Percentiles rank a stretch among this genome's conserved stretches.
phyloP scores from a whole-genome alignment of 92 coral and sea anemone species.

The Isaurus tuberculatus region DNA sequence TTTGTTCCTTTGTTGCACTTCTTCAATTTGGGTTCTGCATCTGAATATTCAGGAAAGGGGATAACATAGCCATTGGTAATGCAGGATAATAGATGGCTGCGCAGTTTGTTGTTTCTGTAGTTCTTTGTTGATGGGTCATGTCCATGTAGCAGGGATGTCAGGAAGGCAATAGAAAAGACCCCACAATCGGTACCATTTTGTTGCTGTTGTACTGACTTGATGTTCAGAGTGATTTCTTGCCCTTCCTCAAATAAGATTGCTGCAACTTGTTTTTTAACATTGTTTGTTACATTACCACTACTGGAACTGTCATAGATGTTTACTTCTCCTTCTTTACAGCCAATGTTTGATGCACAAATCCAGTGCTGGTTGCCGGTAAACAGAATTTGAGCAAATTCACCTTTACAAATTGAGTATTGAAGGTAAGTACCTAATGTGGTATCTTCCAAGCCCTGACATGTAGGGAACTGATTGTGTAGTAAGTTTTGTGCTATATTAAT shows the following conservation, averaged over 20 bases:
- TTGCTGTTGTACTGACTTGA: slow-evolving; percentile 51
- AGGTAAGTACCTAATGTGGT: slow-evolving; percentile 42
- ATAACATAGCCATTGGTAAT: slow-evolving; percentile 1
- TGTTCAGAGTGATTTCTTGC: slow-evolving; percentile 9
- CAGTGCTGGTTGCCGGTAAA: slow-evolving; percentile 50
- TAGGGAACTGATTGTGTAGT: slow-evolving; percentile 25
- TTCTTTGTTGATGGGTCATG: slow-evolving; percentile 2
- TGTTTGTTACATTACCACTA: neutral
- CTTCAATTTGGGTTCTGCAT: neutral
- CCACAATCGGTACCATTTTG: slow-evolving; percentile 51
- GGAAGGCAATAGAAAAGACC: slow-evolving; percentile 52
- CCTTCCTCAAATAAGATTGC: neutral
- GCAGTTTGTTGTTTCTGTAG: slow-evolving; percentile 10
- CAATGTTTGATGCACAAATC: slow-evolving; percentile 40
- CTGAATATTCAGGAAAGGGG: slow-evolving; percentile 41
- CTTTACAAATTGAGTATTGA: slow-evolving; percentile 10
- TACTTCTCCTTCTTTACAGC: slow-evolving; percentile 2
- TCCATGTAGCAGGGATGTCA: slow-evolving; percentile 42
- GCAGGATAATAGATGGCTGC: slow-evolving; percentile 33
- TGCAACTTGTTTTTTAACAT: slow-evolving; percentile 10
- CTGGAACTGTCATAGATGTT: slow-evolving; percentile 42
- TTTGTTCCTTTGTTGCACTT: neutral
- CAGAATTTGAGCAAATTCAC: slow-evolving; percentile 47
- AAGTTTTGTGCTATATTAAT: slow-evolving; percentile 52
- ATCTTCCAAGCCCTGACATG: slow-evolving; percentile 48